Conservation (phyloP, 2,113 vertebrate genomes). For the Macrotis lagotis region DNA sequence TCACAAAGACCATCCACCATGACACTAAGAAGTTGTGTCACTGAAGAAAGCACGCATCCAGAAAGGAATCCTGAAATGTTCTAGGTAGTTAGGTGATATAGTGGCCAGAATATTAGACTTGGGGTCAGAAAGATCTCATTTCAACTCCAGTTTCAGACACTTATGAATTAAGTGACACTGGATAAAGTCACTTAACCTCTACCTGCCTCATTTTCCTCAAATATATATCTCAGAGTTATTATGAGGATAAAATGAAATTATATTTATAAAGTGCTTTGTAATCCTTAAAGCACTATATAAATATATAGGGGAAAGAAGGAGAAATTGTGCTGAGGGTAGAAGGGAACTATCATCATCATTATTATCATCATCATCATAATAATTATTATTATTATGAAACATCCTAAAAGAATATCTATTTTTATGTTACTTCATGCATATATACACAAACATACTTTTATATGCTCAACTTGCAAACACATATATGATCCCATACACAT, state of each 20-base stretch:
- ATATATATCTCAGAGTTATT: neutral
- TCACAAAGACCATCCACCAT: neutral
- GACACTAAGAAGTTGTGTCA: neutral
- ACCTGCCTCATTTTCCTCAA: neutral
- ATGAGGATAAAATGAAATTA: neutral
- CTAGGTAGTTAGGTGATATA: neutral
- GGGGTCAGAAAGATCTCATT: neutral
- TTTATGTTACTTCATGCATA: neutral
- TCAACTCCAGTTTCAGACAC: neutral
- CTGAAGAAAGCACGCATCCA: neutral
- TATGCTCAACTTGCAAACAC: neutral
- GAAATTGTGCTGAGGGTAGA: too few relatives aligned
- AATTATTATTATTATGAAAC: neutral
- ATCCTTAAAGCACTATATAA: neutral
- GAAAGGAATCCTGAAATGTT: neutral
- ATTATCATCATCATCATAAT: too few relatives aligned
- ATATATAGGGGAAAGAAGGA: too few relatives aligned
- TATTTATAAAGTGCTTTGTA: neutral
- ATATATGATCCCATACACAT: neutral
- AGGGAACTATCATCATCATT: too few relatives aligned
- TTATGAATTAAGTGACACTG: neutral
- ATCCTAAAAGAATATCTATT: neutral
- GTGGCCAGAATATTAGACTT: neutral
- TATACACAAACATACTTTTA: neutral
- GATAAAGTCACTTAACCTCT: neutral